A percentile compares a stretch with the other conserved stretches of the same genome.
Evolutionary conservation across 2,888 invertebrate genomes (phyloP).

Genomic region (Barypeithes pellucidus): DNA sequence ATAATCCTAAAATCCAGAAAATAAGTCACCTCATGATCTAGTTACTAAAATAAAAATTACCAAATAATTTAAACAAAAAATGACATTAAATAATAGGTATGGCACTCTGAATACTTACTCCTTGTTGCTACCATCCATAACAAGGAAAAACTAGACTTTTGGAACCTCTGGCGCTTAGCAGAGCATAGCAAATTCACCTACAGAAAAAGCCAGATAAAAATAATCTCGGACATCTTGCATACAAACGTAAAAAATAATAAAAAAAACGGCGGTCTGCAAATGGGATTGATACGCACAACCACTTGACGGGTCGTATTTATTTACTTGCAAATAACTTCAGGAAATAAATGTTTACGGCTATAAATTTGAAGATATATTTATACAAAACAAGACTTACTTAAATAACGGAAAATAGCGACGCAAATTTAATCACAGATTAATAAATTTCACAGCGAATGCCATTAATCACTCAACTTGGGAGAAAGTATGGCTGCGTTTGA

Average conservation of each 20-base stretch:
- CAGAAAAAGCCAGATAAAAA: slow-evolving; percentile 43
- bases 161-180: slow-evolving; percentile 31
- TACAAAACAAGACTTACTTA: slow-evolving; percentile 31
- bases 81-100: slow-evolving; percentile 24
- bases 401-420: slow-evolving; percentile 11
- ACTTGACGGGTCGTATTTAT: slow-evolving; percentile 37
- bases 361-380: neutral
- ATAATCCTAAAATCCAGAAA: slow-evolving; percentile 3
- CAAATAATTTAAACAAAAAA: slow-evolving; percentile 38
- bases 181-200: slow-evolving; percentile 49
- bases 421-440: slow-evolving; percentile 22
- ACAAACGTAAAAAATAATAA: slow-evolving; percentile 32
- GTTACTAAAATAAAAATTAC: slow-evolving; percentile 41
- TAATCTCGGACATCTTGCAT: slow-evolving; percentile 24
- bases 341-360: slow-evolving; percentile 19
- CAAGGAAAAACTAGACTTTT: slow-evolving; percentile 43
- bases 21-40: slow-evolving; percentile 4
- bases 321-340: slow-evolving; percentile 8
- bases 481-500: slow-evolving; percentile 48
- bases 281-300: slow-evolving; percentile 29
- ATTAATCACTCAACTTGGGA: slow-evolving; percentile 38
- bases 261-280: slow-evolving; percentile 26
- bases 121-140: slow-evolving; percentile 53
- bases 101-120: slow-evolving; percentile 48
- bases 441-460: slow-evolving; percentile 32